Percentiles rank a stretch among this genome's conserved stretches.
These are phyloP conservation scores for Helostoma temminkii DNA, from an alignment of 2,797 vertebrate species.

Conservation along the genomic window DNA sequence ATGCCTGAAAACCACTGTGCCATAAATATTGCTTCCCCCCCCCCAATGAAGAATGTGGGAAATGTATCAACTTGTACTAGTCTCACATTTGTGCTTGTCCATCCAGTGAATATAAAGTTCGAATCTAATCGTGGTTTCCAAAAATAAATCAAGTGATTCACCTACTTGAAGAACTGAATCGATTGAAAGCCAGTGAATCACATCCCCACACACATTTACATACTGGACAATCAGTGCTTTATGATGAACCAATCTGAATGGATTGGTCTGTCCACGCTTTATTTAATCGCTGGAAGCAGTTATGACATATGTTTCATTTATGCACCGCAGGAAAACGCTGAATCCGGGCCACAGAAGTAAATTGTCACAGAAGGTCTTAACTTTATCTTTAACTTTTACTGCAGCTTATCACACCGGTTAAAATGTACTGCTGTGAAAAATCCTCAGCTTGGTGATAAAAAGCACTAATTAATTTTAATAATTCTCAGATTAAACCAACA, in stretches of 20 bases:
- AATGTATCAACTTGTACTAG: not conserved
- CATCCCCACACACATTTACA: slow-evolving; percentile 24
- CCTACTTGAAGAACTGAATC: slow-evolving; percentile 17
- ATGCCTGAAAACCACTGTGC: not conserved
- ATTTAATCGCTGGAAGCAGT: not conserved
- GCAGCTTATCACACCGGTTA: not conserved
- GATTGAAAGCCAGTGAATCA: slow-evolving; percentile 46
- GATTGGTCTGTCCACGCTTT: not conserved
- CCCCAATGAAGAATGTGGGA: too few relatives aligned
- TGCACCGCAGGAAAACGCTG: not conserved
- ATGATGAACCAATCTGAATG: too few relatives aligned
- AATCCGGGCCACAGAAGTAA: not conserved
- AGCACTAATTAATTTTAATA: not conserved
- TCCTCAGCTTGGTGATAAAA: not conserved
- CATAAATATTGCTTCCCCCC: not conserved
- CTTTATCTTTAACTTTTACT: slow-evolving; percentile 16
- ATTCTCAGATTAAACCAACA: not conserved
- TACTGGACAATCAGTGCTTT: slow-evolving; percentile 10
- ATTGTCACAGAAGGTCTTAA: not conserved
- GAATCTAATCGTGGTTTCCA: slow-evolving; percentile 32
- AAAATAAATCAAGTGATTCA: slow-evolving; percentile 43
- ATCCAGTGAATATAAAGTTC: not conserved
- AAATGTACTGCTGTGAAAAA: not conserved
- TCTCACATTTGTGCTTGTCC: not conserved
- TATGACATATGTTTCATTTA: not conserved